A percentile compares a stretch with the other conserved stretches of the same genome.
phyloP scores from a whole-genome alignment of 2,888 invertebrate species.

The Calameuta pallipes region DNA sequence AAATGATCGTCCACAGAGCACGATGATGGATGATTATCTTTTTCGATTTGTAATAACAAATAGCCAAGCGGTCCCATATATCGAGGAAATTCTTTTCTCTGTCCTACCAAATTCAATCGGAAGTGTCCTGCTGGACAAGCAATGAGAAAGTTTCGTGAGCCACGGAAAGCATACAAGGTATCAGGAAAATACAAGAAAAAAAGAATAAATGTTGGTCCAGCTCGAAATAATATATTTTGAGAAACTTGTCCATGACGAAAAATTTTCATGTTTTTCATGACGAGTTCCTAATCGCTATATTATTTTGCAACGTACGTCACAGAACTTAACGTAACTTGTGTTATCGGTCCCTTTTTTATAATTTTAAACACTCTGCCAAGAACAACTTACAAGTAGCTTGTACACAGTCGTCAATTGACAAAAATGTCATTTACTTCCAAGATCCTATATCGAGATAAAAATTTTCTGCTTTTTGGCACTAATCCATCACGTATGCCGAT shows the following conservation, averaged over 20 bases:
- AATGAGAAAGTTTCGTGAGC: neutral
- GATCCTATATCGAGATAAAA: neutral
- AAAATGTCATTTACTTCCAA: neutral
- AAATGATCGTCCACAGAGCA: neutral
- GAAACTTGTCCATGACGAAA: neutral
- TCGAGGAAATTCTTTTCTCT: neutral
- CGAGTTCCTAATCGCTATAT: neutral
- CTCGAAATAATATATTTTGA: neutral
- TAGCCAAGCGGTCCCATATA: neutral
- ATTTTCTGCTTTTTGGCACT: neutral
- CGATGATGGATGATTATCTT: neutral
- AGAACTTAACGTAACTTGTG: too few species aligned
- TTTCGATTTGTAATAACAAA: too few species aligned
- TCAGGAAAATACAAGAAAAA: neutral
- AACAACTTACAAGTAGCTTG: neutral
- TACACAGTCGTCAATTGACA: neutral
- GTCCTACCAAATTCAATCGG: neutral
- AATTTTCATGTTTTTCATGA: neutral
- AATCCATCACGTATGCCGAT: neutral
- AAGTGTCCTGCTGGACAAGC: neutral
- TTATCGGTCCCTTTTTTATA: neutral
- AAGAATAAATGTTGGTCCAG: neutral
- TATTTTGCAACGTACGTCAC: too few species aligned
- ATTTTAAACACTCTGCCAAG: neutral
- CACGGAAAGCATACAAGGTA: neutral